Evolutionary conservation across 2,113 vertebrate genomes (phyloP).

Genomic region (Crypturellus undulatus): DNA sequence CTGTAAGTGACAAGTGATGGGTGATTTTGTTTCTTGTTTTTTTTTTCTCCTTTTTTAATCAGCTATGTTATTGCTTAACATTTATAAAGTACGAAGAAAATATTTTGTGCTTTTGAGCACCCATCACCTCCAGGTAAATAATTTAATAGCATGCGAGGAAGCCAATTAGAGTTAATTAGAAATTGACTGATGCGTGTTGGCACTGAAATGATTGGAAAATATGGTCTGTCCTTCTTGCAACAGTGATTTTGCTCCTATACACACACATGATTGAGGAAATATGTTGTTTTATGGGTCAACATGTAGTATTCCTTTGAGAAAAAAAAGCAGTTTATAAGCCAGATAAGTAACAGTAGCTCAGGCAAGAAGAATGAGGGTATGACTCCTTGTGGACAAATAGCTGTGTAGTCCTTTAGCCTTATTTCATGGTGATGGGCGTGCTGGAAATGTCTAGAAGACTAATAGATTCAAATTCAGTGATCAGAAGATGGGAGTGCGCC

Average conservation of each 20-base stretch:
- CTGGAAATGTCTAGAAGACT: slow-evolving; percentile 30
- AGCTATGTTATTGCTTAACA: not conserved
- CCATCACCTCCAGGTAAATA: slow-evolving; percentile 57
- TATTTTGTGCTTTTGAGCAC: slow-evolving; percentile 27
- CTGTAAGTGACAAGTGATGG: slow-evolving; percentile 1
- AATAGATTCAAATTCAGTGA: slow-evolving; percentile 61
- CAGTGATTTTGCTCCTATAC: not conserved
- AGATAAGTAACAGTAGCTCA: slow-evolving; percentile 27
- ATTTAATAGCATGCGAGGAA: slow-evolving; percentile 41
- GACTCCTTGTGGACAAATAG: slow-evolving; percentile 4
- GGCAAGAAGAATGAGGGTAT: not conserved
- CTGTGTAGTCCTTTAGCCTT: slow-evolving; percentile 4
- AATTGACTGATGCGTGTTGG: slow-evolving; percentile 54
- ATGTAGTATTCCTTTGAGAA: not conserved
- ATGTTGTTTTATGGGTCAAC: slow-evolving; percentile 5
- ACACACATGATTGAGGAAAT: not conserved
- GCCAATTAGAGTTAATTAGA: slow-evolving; percentile 65
- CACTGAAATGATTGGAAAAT: not conserved
- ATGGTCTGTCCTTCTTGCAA: not conserved
- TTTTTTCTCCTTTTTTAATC: not conserved
- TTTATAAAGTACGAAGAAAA: slow-evolving; percentile 36
- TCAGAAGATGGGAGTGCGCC: slow-evolving; percentile 21
- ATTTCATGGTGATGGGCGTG: slow-evolving; percentile 48
- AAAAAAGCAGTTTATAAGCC: not conserved
- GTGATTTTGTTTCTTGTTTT: not conserved